phyloP scores from a whole-genome alignment of 2,113 vertebrate species.

The Tylochromis polylepis region DNA sequence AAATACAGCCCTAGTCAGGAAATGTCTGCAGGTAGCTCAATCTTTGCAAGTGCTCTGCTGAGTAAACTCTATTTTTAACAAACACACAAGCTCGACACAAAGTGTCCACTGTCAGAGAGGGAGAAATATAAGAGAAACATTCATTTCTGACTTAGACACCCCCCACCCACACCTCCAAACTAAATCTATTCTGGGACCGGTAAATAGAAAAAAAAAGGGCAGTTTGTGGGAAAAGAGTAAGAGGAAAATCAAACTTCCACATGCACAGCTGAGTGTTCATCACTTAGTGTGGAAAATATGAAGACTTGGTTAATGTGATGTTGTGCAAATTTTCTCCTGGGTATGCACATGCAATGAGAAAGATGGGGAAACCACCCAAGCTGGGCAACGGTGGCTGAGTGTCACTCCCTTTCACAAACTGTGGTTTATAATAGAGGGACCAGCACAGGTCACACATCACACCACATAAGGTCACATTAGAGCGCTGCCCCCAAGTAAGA shows the following conservation, averaged over 20 bases:
- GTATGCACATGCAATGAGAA: not conserved
- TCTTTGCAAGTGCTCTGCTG: conserved; percentile 32
- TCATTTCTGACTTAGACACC: conserved; percentile 5
- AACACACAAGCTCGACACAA: conserved; percentile 9
- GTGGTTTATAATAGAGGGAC: conserved; percentile 34
- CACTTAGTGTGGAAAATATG: conserved; percentile 4
- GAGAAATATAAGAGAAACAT: not conserved
- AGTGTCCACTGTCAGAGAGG: conserved; percentile 15
- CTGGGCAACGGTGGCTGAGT: conserved; percentile 19
- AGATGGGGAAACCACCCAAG: conserved; percentile 31
- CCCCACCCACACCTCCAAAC: not conserved
- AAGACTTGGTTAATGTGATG: conserved; percentile 17
- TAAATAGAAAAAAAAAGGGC: conserved; percentile 29
- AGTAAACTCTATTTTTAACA: conserved; percentile 50
- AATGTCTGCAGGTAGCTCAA: conserved; percentile 53
- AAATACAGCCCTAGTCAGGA: conserved; percentile 38
- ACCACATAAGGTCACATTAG: conserved; percentile 34
- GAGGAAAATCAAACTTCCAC: conserved; percentile 34
- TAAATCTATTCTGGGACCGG: conserved; percentile 40
- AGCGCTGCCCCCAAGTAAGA: not conserved
- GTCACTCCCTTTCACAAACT: conserved; percentile 22
- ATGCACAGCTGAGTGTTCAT: conserved; percentile 12
- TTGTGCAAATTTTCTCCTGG: conserved; percentile 29
- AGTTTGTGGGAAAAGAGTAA: not conserved
- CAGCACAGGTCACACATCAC: conserved; percentile 39